Base-by-base conservation (phyloP, 2,113 vertebrate species). In the Hyla sarda region DNA sequence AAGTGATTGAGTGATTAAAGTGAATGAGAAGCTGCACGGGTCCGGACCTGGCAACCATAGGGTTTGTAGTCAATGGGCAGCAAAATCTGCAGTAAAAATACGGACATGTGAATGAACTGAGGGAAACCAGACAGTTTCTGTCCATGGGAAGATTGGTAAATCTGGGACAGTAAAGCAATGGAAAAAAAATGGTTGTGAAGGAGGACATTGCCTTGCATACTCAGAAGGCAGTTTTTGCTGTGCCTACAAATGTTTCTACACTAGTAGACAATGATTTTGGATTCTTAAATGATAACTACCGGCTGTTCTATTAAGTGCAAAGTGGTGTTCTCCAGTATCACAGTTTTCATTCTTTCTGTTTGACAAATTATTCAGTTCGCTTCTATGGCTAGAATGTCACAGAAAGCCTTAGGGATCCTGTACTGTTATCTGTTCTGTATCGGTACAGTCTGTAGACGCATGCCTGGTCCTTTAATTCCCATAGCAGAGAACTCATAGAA, bases 321-420 rank as follows among this genome's bases (percentile, higher is more conserved):
- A 76, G 50, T 50, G 9, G 14, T 30, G 25, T 76, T 77, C 8
- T 52, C 74, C 16, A 76, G 48, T 76, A 45, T 47, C 45, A 50
- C 7, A 12, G 0, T 25, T 19, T 76, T 48, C 47, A 8, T 48
- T 48, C 47, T 48, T 30, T 54, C 25, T 76, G n/a, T 34, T 77
- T 77, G 48, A 19, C 19, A 54, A 76, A 77, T 77, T 54, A 54
- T 54, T 54, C 28, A 32, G 21, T 34, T 77, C 28, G 0, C 48
- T 77, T 54, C 9, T 54, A 21, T 54, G 17, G 13, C 48, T 54
- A 3, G 75, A 50, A 32, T 34, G 48, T 54, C 50, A 54, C 30
- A 32, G 28, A 32, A 54, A 77, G 32, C 75, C 50, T 77, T 77
- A 32, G 75, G 75, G 75, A 77, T 30, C 11, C 17, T 77, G 21